phyloP scores from a whole-genome alignment of 2,797 vertebrate species.

The Onychomys arenicola region DNA sequence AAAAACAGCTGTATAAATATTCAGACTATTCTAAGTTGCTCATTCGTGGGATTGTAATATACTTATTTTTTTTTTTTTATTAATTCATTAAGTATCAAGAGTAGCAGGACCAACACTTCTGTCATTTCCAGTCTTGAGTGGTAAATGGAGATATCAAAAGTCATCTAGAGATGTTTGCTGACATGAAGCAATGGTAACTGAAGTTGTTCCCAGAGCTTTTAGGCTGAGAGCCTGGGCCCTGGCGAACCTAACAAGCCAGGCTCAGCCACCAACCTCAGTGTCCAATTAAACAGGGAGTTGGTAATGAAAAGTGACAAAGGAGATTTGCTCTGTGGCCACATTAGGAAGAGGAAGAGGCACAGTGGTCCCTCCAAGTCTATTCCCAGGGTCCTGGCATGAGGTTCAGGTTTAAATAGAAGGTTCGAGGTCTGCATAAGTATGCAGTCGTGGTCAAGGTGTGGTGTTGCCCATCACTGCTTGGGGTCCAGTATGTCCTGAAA shows the following conservation, averaged over 20 bases:
- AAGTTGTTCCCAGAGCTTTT: not conserved
- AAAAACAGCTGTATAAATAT: constrained; percentile 21
- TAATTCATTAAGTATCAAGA: constrained; percentile 18
- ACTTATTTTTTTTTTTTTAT: not conserved
- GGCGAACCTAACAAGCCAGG: not conserved
- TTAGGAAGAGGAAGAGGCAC: not conserved
- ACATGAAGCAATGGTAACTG: not conserved
- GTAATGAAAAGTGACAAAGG: not conserved
- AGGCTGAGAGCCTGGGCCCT: not conserved
- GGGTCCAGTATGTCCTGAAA: not conserved
- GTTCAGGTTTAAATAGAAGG: not conserved
- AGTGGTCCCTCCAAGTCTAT: not conserved
- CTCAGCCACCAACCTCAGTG: not conserved
- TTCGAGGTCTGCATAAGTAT: not conserved
- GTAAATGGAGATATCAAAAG: not conserved
- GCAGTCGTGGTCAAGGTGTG: not conserved
- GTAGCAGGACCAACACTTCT: not conserved
- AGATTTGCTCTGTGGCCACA: not conserved
- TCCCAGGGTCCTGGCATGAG: not conserved
- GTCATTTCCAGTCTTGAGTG: not conserved
- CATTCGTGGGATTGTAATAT: not conserved
- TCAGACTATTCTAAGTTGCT: not conserved
- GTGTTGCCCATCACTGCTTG: no score
- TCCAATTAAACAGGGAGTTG: not conserved
- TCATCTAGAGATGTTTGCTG: not conserved